Conservation (phyloP, 2,888 invertebrate genomes). For the Cremastinae sp. region DNA sequence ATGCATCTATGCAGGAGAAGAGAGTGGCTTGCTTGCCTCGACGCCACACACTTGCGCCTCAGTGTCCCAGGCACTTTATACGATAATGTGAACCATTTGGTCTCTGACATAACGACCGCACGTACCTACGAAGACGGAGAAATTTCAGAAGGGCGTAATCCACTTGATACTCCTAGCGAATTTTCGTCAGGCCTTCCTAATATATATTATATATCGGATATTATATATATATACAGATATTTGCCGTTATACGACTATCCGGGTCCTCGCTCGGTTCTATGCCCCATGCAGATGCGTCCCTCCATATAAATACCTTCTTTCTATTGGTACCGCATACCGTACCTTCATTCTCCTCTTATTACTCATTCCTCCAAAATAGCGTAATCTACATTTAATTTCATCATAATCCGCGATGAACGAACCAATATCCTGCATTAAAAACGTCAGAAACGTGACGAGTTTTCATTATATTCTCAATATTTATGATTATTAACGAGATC, state of each 20-base stretch:
- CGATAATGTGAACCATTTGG: slow-evolving; percentile 68
- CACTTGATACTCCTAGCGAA: neutral
- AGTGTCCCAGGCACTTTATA: slow-evolving; percentile 64
- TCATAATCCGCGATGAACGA: neutral
- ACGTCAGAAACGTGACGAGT: too few relatives aligned
- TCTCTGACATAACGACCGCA: slow-evolving; percentile 64
- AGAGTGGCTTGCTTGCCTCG: slow-evolving; percentile 39
- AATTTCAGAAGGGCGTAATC: slow-evolving; percentile 8
- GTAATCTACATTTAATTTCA: slow-evolving; percentile 26
- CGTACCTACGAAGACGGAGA: slow-evolving; percentile 24
- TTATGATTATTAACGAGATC: too few relatives aligned
- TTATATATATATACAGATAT: slow-evolving; percentile 22
- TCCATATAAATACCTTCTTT: slow-evolving; percentile 38
- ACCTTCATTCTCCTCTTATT: slow-evolving; percentile 8
- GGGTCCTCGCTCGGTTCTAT: slow-evolving; percentile 57
- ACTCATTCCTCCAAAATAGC: slow-evolving; percentile 51
- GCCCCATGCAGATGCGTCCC: slow-evolving; percentile 63
- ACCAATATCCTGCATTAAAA: neutral
- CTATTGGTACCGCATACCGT: slow-evolving; percentile 53
- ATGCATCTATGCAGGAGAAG: slow-evolving; percentile 54
- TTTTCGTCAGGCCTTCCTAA: neutral
- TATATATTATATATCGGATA: slow-evolving; percentile 20
- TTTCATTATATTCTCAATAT: too few relatives aligned
- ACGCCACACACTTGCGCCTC: slow-evolving; percentile 47
- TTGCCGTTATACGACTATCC: slow-evolving; percentile 18